Evolutionary conservation across 2,797 vertebrate species (phyloP), one percentile per base, ranked within the genome.

Genomic region (Megalops cyprinoides): DNA sequence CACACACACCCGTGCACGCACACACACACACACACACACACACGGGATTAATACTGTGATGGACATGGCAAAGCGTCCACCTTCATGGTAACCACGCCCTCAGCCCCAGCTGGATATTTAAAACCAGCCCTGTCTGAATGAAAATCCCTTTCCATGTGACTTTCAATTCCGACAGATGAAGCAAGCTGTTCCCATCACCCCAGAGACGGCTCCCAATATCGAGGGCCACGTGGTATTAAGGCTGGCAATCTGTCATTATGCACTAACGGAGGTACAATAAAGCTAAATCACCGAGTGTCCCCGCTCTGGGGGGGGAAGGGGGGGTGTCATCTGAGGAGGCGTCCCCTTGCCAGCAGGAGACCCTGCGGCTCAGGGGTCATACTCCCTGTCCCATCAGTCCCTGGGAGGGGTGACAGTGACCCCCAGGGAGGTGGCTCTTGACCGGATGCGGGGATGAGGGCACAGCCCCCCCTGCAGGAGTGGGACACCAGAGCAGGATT

Each of bases 191-290:
- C 25, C 73, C n/a, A 23, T 8, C n/a, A 15, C 42, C 46, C 42
- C 12, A 48, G 44, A 74, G 23, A 74, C 23, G 31, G 44, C 73
- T 25, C 3, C n/a, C 12, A 42, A 5, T 51, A 48, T 1, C 48
- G 3, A 49, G 9, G 15, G 23, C 73, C 34, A 4, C 44, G n/a
- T n/a, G 81, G 88, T 84, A 91, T 92, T 91, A 90, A 49, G 79
- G 91, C 81, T 92, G 89, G 87, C 90, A 92, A 87, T 92, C 88
- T 89, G 88, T 86, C 81, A 88, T 87, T 89, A 87, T 90, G 58
- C 85, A 88, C 90, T 88, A 86, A 90, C 86, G 79, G 82, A 81
- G 80, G 85, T 85, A 80, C 84, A 88, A 85, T 67, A 85, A 31
- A 31, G 49, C 77, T 37, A 20, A 39, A 78, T 44, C 76, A 58